A percentile compares a stretch with the other conserved stretches of the same genome.
phyloP scores from a whole-genome alignment of 2,888 invertebrate species.

The Allygus modestus region DNA sequence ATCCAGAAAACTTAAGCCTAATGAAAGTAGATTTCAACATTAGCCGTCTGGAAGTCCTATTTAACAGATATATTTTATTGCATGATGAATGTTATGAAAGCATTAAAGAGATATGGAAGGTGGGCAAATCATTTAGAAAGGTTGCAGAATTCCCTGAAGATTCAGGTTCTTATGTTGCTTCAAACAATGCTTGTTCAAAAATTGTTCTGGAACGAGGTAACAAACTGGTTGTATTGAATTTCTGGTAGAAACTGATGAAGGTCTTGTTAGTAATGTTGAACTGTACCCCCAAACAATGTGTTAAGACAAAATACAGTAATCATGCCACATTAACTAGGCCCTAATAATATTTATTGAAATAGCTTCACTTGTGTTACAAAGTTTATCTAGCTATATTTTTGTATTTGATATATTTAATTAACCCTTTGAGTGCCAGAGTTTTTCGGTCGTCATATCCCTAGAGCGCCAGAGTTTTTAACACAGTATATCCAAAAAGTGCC shows the following conservation, averaged over 20 bases:
- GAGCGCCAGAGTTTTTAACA: no score
- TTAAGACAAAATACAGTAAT: no score
- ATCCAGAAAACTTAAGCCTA: background rate
- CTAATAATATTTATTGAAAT: no score
- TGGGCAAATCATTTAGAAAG: background rate
- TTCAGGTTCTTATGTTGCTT: background rate
- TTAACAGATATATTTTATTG: background rate
- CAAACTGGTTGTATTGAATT: conserved; percentile 40
- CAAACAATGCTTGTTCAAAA: conserved; percentile 3
- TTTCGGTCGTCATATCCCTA: no score
- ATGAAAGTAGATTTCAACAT: conserved; percentile 5
- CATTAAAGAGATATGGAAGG: conserved; percentile 31
- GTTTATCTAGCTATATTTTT: no score
- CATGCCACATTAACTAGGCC: no score
- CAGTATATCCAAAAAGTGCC: no score
- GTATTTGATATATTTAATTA: no score
- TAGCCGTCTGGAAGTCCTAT: background rate
- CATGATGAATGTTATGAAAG: conserved; percentile 19
- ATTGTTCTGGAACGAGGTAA: conserved; percentile 30
- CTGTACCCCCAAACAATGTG: no score
- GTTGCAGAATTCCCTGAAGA: conserved; percentile 5
- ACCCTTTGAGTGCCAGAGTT: no score
- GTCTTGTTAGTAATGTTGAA: no score
- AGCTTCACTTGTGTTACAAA: no score
- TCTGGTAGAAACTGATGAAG: conserved; percentile 16